Evolutionary conservation across 92 coral and sea anemone species (phyloP).

Genomic region (Palythoa heliodiscus): DNA sequence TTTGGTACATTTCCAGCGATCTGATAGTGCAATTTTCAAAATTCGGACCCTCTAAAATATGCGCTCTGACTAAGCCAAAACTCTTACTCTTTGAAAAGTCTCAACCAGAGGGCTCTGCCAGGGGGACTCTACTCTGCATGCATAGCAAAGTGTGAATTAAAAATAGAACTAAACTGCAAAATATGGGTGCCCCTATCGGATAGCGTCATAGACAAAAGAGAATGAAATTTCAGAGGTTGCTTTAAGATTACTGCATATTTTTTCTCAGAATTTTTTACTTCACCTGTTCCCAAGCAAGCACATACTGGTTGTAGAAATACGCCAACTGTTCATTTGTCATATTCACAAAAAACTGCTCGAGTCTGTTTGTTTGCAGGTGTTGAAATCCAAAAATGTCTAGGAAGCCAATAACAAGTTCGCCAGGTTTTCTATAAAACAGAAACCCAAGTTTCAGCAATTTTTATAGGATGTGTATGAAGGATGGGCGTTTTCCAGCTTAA

Average conservation of each 20-base stretch:
- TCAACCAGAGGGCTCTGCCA: too few relatives aligned
- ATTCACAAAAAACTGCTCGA: conserved; percentile 73
- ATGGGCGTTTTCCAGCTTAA: background rate
- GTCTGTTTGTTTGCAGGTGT: conserved; percentile 50
- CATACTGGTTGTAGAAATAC: conserved; percentile 50
- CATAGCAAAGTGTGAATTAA: too few relatives aligned
- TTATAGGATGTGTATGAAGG: background rate
- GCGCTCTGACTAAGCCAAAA: too few relatives aligned
- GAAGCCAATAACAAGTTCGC: conserved; percentile 50
- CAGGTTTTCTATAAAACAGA: conserved; percentile 21
- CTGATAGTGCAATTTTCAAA: too few relatives aligned
- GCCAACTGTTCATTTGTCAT: conserved; percentile 75
- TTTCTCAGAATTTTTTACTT: background rate
- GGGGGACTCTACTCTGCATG: too few relatives aligned
- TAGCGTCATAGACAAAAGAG: background rate
- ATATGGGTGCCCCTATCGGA: too few relatives aligned
- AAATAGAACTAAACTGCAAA: too few relatives aligned
- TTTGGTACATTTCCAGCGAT: too few relatives aligned
- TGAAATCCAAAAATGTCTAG: conserved; percentile 82
- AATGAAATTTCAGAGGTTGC: background rate
- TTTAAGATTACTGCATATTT: background rate
- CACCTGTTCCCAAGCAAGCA: conserved; percentile 40
- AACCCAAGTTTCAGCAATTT: background rate
- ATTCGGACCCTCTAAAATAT: too few relatives aligned
- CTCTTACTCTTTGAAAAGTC: too few relatives aligned